A percentile compares a stretch with the other conserved stretches of the same genome.
These are phyloP conservation scores for Petrolisthes cinctipes DNA, from an alignment of 2,888 invertebrate species.

Conservation along the genomic window DNA sequence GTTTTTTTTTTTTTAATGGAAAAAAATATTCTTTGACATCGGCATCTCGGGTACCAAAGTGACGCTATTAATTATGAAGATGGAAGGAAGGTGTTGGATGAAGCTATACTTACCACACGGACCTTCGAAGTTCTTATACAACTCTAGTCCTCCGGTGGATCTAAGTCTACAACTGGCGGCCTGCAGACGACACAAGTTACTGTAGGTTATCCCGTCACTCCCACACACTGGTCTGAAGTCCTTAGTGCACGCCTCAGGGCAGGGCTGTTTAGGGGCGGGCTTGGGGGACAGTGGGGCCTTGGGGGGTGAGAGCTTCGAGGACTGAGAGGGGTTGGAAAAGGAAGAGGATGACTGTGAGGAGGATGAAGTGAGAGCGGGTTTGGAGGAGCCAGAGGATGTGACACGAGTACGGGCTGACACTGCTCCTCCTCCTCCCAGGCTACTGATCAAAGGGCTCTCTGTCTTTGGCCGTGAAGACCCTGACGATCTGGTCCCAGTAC, in stretches of 20 bases:
- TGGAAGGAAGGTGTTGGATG: too few relatives aligned
- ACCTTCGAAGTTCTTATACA: neutral
- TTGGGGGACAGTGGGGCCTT: neutral
- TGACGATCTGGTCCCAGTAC: too few relatives aligned
- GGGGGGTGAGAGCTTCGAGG: neutral
- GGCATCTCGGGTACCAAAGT: too few relatives aligned
- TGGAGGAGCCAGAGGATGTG: neutral
- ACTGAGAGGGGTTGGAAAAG: neutral
- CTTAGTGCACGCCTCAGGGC: neutral
- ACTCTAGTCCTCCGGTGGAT: neutral
- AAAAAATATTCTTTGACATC: too few relatives aligned
- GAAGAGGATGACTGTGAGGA: neutral
- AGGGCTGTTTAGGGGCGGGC: neutral
- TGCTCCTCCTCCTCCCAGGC: neutral
- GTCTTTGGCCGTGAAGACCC: too few relatives aligned
- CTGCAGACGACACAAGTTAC: neutral
- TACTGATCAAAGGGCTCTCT: too few relatives aligned
- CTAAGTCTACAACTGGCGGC: neutral
- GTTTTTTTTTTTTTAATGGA: too few relatives aligned
- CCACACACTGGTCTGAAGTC: slow-evolving; percentile 4
- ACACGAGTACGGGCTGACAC: neutral
- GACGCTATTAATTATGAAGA: too few relatives aligned
- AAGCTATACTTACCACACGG: neutral
- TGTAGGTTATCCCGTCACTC: neutral
- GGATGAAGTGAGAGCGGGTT: neutral